These are phyloP conservation scores for Conopomorpha cramerella DNA, from an alignment of 1,140 invertebrate genomes.

Conservation along the genomic window DNA sequence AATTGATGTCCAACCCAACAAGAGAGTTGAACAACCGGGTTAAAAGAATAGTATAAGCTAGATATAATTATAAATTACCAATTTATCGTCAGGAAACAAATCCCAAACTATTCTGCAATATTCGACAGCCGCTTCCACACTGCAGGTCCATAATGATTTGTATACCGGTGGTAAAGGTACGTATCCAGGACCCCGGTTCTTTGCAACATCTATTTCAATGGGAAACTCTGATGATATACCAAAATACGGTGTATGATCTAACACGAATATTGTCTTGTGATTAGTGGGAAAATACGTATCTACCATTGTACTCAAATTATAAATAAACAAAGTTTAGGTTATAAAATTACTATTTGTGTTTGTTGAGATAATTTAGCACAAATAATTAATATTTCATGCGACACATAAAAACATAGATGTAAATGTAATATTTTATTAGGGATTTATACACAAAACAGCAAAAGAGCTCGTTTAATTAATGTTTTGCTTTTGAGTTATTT, in stretches of 20 bases:
- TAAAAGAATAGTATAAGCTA: too few relatives aligned
- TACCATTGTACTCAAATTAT: conserved; percentile 3
- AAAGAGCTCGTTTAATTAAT: too few relatives aligned
- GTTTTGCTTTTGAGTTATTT: too few relatives aligned
- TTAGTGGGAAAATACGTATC: conserved; percentile 60
- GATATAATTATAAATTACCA: too few relatives aligned
- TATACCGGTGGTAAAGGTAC: conserved; percentile 69
- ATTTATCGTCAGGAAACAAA: conserved; percentile 85
- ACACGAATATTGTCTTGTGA: conserved; percentile 94
- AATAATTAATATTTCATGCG: too few relatives aligned
- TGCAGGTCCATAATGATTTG: conserved; percentile 94
- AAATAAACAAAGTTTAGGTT: neutral
- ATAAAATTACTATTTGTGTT: too few relatives aligned
- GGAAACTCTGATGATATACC: conserved; percentile 82
- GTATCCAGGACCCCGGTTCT: conserved; percentile 71
- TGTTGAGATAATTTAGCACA: too few relatives aligned
- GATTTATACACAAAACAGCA: too few relatives aligned
- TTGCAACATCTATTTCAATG: conserved; percentile 87
- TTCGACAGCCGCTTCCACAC: conserved; percentile 91
- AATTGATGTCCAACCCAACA: too few relatives aligned
- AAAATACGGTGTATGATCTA: conserved; percentile 91
- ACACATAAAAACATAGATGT: too few relatives aligned
- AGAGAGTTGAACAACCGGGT: too few relatives aligned
- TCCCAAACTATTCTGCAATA: conserved; percentile 97
- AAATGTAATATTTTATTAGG: too few relatives aligned